Percentiles rank a stretch among this genome's conserved stretches.
These are phyloP conservation scores for Apteryx owenii DNA, from an alignment of 2,113 vertebrate genomes.

Conservation along the genomic window DNA sequence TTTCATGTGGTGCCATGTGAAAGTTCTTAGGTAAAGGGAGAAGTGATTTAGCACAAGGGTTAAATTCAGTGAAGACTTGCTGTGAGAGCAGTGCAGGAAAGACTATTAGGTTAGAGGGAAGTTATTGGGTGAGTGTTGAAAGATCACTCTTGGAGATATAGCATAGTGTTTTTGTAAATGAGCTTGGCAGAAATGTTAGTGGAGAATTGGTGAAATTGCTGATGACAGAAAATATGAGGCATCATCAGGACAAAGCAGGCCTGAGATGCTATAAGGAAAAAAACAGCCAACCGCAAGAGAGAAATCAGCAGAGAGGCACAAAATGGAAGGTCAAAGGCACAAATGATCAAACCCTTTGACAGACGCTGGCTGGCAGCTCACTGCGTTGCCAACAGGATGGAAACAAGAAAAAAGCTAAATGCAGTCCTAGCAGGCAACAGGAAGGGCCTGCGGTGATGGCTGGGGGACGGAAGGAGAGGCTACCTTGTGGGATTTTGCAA, in stretches of 20 bases:
- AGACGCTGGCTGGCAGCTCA: not conserved
- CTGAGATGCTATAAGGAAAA: not conserved
- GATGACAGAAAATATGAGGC: constrained; percentile 30
- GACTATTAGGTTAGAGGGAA: not conserved
- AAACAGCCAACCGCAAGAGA: not conserved
- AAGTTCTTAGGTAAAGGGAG: not conserved
- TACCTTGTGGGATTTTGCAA: not conserved
- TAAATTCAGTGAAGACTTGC: not conserved
- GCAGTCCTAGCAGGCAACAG: not conserved
- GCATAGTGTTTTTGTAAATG: constrained; percentile 14
- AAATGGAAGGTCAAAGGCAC: not conserved
- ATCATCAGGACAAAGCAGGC: constrained; percentile 4
- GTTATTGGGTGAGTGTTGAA: not conserved
- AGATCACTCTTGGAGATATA: not conserved
- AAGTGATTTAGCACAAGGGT: not conserved
- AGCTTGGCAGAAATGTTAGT: not conserved
- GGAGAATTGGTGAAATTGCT: constrained; percentile 27
- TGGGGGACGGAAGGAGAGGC: not conserved
- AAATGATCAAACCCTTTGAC: not conserved
- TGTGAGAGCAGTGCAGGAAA: not conserved
- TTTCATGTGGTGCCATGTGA: not conserved
- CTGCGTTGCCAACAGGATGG: not conserved
- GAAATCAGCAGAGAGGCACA: not conserved
- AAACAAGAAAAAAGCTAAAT: not conserved
- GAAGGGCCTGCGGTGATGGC: not conserved